Percentiles rank a stretch among this genome's conserved stretches.
phyloP scores from a whole-genome alignment of 2,888 invertebrate species.

The Sinodicranocentrus sp. region DNA sequence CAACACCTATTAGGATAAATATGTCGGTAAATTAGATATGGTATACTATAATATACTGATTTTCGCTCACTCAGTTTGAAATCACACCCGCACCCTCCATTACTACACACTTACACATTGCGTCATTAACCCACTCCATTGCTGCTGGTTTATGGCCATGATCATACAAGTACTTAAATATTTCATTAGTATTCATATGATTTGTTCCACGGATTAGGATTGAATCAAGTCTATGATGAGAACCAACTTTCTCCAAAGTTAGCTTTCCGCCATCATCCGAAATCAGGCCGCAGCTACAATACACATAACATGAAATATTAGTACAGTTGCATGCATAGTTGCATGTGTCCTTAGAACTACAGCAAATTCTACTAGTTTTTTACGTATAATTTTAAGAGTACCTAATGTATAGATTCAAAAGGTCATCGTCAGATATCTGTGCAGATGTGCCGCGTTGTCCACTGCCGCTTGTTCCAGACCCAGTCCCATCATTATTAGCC shows the following conservation, averaged over 20 bases:
- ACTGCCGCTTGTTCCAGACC: too few relatives aligned
- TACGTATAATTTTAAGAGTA: too few relatives aligned
- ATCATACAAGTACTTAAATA: conserved; percentile 88
- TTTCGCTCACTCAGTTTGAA: too few relatives aligned
- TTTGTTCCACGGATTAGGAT: conserved; percentile 87
- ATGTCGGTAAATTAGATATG: not conserved
- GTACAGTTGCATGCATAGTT: too few relatives aligned
- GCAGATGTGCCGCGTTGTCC: too few relatives aligned
- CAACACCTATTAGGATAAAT: conserved; percentile 69
- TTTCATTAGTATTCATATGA: conserved; percentile 87
- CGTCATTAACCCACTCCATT: conserved; percentile 90
- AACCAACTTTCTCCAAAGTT: conserved; percentile 78
- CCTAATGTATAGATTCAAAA: conserved; percentile 65
- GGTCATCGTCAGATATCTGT: conserved; percentile 57
- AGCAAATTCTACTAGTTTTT: too few relatives aligned
- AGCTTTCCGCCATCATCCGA: conserved; percentile 70
- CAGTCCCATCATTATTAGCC: conserved; percentile 21
- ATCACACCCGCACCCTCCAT: too few relatives aligned
- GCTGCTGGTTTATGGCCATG: conserved; percentile 84
- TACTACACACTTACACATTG: conserved; percentile 88
- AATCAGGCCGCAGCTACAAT: conserved; percentile 68
- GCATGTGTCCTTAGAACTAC: too few relatives aligned
- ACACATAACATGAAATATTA: not conserved
- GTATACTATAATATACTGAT: too few relatives aligned
- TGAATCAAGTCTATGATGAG: conserved; percentile 85